Evolutionary conservation across 2,797 vertebrate species (phyloP).

Genomic region (Phyllotis vaccarum): DNA sequence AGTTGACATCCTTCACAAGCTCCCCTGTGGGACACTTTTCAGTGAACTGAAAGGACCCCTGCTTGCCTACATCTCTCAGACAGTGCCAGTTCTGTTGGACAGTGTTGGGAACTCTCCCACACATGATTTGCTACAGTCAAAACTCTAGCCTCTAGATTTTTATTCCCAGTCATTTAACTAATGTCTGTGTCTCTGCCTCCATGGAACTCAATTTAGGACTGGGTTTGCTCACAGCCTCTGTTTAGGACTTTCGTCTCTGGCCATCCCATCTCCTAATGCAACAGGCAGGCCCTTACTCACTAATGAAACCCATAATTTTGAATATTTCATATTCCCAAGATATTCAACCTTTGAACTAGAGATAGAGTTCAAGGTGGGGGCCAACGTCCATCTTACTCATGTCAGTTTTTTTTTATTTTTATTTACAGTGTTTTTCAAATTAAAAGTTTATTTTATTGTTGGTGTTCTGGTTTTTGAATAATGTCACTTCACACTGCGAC

Average conservation of each 20-base stretch:
- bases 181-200: background rate
- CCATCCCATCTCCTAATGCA: background rate
- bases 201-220: background rate
- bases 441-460: background rate
- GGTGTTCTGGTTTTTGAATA: background rate
- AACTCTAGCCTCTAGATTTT: slow-evolving; percentile 18
- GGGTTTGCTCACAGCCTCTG: background rate
- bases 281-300: background rate
- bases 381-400: background rate
- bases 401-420: background rate
- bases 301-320: background rate
- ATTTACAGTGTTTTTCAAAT: background rate
- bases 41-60: background rate
- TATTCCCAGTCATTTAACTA: background rate
- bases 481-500: background rate
- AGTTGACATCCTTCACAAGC: background rate
- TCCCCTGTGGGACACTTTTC: background rate
- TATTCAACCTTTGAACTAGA: background rate
- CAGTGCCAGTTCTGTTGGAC: background rate
- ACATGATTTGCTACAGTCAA: slow-evolving; percentile 29
- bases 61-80: background rate
- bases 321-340: background rate
- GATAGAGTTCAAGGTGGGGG: background rate
- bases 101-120: background rate
- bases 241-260: background rate